A percentile compares a stretch with the other conserved stretches of the same genome.
Conservation (phyloP, 2,797 vertebrate species). For the Scolopax rusticola region DNA sequence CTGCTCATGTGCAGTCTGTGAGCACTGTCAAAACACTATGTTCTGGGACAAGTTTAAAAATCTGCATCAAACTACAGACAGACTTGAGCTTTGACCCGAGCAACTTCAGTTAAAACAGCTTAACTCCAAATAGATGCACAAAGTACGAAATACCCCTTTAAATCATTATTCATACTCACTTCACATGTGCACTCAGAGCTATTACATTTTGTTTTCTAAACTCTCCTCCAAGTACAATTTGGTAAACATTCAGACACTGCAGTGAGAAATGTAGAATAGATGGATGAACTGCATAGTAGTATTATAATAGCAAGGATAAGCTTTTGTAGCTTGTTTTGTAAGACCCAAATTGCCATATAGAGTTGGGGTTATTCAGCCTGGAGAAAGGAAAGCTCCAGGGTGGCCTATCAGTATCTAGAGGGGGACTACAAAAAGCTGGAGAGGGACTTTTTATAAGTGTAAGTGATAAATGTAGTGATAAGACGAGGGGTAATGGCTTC, state of each 20-base stretch:
- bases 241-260: background rate
- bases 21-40: background rate
- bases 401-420: background rate
- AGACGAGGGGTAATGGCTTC: background rate
- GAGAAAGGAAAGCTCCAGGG: background rate
- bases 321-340: background rate
- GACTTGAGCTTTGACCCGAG: background rate
- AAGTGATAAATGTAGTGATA: background rate
- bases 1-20: background rate
- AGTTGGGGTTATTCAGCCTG: background rate
- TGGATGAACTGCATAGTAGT: background rate
- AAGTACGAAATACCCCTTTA: background rate
- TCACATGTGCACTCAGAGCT: background rate
- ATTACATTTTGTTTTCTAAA: background rate
- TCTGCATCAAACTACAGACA: background rate
- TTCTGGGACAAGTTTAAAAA: background rate
- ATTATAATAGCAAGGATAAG: background rate
- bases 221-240: background rate
- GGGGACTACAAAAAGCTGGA: background rate
- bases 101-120: background rate
- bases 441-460: background rate
- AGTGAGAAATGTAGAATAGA: background rate
- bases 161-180: background rate
- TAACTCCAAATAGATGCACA: background rate
- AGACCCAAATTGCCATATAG: background rate